Evolutionary conservation across 35 echinoderm and acorn worm genomes (phyloP).

Genomic region (Diadema setosum): DNA sequence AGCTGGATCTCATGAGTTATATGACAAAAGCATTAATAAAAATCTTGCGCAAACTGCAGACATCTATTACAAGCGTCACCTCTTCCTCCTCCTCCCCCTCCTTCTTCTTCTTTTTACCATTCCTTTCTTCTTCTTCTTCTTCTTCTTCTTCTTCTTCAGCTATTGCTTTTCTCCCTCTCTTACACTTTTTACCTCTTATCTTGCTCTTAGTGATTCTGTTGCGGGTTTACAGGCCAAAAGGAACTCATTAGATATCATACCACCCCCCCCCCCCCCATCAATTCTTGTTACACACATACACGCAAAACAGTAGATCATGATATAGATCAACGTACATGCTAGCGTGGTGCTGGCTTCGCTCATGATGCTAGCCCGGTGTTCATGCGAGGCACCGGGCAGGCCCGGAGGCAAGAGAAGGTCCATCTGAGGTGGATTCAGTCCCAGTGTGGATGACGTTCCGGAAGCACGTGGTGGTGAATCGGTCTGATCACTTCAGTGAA

Average conservation of each 20-base stretch:
- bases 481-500: neutral
- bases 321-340: constrained; percentile 24
- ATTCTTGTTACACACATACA: neutral
- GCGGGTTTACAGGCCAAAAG: too few relatives aligned
- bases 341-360: constrained; percentile 34
- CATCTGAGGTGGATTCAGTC: neutral
- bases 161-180: neutral
- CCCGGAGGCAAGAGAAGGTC: neutral
- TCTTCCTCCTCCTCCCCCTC: neutral
- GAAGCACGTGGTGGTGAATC: neutral
- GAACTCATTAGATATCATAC: too few relatives aligned
- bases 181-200: neutral
- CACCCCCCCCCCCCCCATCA: neutral
- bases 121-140: neutral
- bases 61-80: too few relatives aligned
- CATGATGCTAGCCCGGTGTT: constrained; percentile 44
- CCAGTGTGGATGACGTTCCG: neutral
- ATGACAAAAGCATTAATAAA: too few relatives aligned
- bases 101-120: neutral
- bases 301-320: neutral
- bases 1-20: too few relatives aligned
- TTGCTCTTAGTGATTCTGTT: too few relatives aligned
- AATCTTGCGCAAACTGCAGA: too few relatives aligned
- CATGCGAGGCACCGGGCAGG: neutral
- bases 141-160: neutral